Evolutionary conservation across 1,140 invertebrate genomes (phyloP).

Genomic region (Bilobella aurantiaca): DNA sequence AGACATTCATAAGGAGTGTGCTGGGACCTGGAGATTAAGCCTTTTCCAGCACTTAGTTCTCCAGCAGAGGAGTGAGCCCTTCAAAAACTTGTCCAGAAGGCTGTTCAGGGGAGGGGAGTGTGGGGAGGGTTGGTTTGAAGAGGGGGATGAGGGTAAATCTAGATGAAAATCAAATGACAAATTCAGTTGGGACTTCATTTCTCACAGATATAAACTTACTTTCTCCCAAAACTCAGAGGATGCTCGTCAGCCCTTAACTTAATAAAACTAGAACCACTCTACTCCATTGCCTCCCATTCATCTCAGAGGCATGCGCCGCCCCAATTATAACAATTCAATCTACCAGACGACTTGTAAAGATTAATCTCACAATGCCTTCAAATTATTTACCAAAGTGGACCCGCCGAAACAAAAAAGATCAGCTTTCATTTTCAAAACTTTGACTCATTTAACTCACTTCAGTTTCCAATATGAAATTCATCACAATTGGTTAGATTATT

Average conservation of each 20-base stretch:
- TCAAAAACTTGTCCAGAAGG: background rate
- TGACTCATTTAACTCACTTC: too few species aligned
- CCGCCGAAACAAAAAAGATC: too few species aligned
- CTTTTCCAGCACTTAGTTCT: background rate
- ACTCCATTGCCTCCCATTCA: too few species aligned
- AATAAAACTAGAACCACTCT: background rate
- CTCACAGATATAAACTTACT: conserved; percentile 36
- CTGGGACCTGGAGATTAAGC: conserved; percentile 5
- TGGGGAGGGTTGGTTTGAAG: background rate
- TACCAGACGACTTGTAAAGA: too few species aligned
- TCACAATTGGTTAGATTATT: too few species aligned
- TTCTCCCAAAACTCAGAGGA: background rate
- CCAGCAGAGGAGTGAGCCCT: background rate
- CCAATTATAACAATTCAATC: too few species aligned
- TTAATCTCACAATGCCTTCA: too few species aligned
- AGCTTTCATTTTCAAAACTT: too few species aligned
- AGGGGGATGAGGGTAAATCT: background rate
- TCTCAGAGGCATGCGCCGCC: too few species aligned
- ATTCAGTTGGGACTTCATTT: conserved; percentile 36
- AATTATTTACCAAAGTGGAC: too few species aligned
- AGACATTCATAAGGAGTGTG: background rate
- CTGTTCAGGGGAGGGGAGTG: background rate
- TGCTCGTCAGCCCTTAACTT: background rate
- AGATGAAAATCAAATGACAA: conserved; percentile 36
- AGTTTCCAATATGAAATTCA: too few species aligned